phyloP scores from a whole-genome alignment of 2,113 vertebrate species.

The Eolophus roseicapilla region DNA sequence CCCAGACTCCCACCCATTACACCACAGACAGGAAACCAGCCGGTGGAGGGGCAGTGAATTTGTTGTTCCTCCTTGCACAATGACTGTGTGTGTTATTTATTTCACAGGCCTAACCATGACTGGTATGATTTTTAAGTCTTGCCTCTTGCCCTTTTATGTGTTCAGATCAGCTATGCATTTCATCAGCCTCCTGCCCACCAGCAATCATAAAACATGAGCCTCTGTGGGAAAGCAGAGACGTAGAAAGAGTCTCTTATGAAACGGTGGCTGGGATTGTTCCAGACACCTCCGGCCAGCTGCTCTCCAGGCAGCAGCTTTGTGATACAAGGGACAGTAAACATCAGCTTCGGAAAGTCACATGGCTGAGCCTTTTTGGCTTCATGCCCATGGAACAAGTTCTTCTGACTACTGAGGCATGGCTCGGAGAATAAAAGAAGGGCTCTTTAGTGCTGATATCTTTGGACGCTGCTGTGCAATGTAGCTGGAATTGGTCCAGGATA shows the following conservation, averaged over 20 bases:
- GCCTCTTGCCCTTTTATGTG: constrained; percentile 39
- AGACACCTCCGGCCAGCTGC: constrained; percentile 66
- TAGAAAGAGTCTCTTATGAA: constrained; percentile 61
- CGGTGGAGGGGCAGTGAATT: constrained; percentile 16
- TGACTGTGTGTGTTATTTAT: constrained; percentile 44
- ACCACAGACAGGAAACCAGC: constrained; percentile 61
- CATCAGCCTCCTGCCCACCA: constrained; percentile 57
- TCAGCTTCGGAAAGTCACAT: constrained; percentile 3
- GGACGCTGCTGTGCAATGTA: not conserved
- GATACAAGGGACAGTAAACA: constrained; percentile 55
- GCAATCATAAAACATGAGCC: constrained; percentile 53
- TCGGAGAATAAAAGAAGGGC: constrained; percentile 4
- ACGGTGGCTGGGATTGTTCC: constrained; percentile 49
- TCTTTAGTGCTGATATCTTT: constrained; percentile 33
- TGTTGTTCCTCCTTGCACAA: constrained; percentile 43
- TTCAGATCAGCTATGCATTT: constrained; percentile 48
- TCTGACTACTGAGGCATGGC: constrained; percentile 31
- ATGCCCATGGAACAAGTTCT: constrained; percentile 10
- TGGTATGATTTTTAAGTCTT: constrained; percentile 32
- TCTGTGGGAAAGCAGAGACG: constrained; percentile 49
- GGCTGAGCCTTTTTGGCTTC: constrained; percentile 44
- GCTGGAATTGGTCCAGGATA: not conserved
- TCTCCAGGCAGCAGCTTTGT: constrained; percentile 58
- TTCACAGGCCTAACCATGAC: constrained; percentile 38
- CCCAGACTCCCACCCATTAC: constrained; percentile 26